Evolutionary conservation across 2,113 vertebrate species (phyloP), one percentile per base, ranked within the genome.

Genomic region (Neolamprologus toae): DNA sequence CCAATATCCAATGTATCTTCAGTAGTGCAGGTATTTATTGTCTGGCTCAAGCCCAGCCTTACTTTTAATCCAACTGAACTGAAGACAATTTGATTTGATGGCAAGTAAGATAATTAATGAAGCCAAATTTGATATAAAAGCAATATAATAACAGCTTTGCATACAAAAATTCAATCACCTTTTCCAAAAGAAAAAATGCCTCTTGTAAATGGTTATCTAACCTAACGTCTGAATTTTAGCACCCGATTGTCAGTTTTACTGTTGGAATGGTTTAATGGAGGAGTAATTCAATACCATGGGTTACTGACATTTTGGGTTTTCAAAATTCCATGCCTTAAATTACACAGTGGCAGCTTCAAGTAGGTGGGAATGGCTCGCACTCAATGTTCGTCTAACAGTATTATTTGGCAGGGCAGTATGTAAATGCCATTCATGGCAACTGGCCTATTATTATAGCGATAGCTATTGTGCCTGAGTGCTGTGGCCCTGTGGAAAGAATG

Each of bases 401-500:
- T 26, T 85, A 61, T 82, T 89, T 92, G 92, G 83, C 86, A 47
- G 37, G 33, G 8, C 9, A 7, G 17, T 54, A 37, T 90, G 68
- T 55, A 53, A 86, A 88, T 93, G 66, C 84, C 87, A 87, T 82
- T 92, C 19, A 59, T 82, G 54, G 54, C 45, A 21, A 14, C 54
- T 55, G 49, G 85, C 87, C 88, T 71, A 33, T 92, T 86, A 93
- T 94, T 94, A 93, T 86, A 88, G 90, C 23, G 83, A 82, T 86
- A 51, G 82, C 85, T 82, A 57, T 82, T 93, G 89, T 88, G 93
- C 89, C 84, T 17, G 10, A 87, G 87, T 86, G 53, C 86, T 84
- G 12, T 55, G 54, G 82, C 54, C 79, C 61, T 55, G 84, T 92
- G 91, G 94, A 95, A 92, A 94, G 85, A 90, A 90, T 86, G 83